A percentile compares a stretch with the other conserved stretches of the same genome.
phyloP scores from a whole-genome alignment of 2,113 vertebrate genomes.

The Haemorhous mexicanus region DNA sequence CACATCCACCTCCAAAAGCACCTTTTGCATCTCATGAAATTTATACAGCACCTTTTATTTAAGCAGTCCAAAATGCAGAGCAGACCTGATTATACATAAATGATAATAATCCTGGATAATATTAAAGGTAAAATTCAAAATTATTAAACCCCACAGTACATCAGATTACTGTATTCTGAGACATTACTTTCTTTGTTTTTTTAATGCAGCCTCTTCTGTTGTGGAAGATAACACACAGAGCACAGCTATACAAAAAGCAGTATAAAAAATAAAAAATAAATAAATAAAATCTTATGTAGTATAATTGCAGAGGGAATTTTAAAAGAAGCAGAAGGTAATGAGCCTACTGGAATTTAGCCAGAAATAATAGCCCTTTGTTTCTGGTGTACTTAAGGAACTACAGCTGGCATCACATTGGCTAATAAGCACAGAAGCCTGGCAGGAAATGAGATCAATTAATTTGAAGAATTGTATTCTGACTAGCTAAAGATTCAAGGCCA shows the following conservation, averaged over 20 bases:
- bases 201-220: background rate
- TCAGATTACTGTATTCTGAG: background rate
- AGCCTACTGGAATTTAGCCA: constrained; percentile 38
- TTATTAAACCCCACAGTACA: background rate
- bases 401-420: constrained; percentile 42
- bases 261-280: background rate
- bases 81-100: background rate
- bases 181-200: background rate
- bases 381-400: constrained; percentile 46
- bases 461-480: constrained; percentile 43
- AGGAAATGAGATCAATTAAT: constrained; percentile 66
- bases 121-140: background rate
- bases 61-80: background rate
- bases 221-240: background rate
- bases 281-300: background rate
- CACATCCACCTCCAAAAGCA: background rate
- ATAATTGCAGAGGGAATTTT: constrained; percentile 31
- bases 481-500: constrained; percentile 17
- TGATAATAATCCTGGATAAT: background rate
- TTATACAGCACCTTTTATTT: background rate
- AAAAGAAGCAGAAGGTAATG: constrained; percentile 46
- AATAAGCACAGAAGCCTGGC: constrained; percentile 46
- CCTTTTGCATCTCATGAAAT: background rate
- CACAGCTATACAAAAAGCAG: background rate
- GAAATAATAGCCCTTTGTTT: constrained; percentile 57